Percentiles rank a stretch among this genome's conserved stretches.
Evolutionary conservation across 1,140 invertebrate species (phyloP).

Genomic region (Ridgeia piscesae): DNA sequence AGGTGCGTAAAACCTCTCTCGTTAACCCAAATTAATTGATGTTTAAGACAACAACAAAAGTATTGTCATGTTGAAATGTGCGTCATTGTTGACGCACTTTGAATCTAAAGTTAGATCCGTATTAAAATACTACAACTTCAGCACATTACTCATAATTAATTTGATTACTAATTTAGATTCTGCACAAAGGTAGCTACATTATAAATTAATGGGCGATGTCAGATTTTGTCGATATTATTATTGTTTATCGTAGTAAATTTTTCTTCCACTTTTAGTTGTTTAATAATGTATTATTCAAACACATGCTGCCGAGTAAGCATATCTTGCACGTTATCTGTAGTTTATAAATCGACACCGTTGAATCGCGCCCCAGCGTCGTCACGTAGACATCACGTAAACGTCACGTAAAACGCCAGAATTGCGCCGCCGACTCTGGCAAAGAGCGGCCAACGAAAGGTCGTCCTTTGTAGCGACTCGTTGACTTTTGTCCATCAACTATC

Average conservation of each 20-base stretch:
- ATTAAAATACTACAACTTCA: background rate
- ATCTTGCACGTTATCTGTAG: background rate
- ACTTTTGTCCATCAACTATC: background rate
- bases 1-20: background rate
- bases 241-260: background rate
- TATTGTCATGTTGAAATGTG: background rate
- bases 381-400: background rate
- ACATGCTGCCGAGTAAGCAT: background rate
- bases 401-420: background rate
- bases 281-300: background rate
- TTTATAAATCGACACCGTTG: background rate
- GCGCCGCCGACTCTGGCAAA: background rate
- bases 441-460: background rate
- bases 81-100: background rate
- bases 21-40: background rate
- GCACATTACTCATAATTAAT: background rate
- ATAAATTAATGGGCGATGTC: background rate
- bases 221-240: background rate
- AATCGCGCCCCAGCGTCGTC: too few relatives aligned
- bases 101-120: background rate
- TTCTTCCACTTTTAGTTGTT: background rate
- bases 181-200: background rate
- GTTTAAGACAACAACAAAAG: background rate
- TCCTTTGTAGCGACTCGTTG: background rate
- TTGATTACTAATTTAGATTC: background rate